phyloP scores from a whole-genome alignment of 2,797 vertebrate genomes.

The Acipenser oxyrinchus region DNA sequence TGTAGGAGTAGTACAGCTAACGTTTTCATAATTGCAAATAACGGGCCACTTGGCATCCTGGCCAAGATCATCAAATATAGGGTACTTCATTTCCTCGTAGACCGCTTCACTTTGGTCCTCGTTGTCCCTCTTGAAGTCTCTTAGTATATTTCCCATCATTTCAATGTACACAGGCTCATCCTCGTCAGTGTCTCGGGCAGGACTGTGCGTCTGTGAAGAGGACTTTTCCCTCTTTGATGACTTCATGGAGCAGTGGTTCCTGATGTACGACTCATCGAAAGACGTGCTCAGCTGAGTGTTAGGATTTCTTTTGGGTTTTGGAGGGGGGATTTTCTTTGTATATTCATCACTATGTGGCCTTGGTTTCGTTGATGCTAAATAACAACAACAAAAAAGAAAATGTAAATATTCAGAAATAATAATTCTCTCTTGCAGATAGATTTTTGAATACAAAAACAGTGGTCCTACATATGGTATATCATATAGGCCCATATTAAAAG shows the following conservation, averaged over 20 bases:
- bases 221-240: conserved; percentile 65
- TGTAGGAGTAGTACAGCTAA: conserved; percentile 85
- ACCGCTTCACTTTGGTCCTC: conserved; percentile 91
- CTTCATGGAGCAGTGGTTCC: conserved; percentile 66
- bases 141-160: conserved; percentile 86
- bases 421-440: too few relatives aligned
- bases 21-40: conserved; percentile 64
- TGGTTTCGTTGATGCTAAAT: conserved; percentile 57
- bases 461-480: neutral
- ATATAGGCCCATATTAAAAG: conserved; percentile 37
- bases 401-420: too few relatives aligned
- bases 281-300: conserved; percentile 96
- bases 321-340: conserved; percentile 88
- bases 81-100: conserved; percentile 98
- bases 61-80: conserved; percentile 82
- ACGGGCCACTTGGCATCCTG: conserved; percentile 63
- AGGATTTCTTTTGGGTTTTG: conserved; percentile 94
- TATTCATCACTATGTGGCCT: conserved; percentile 95
- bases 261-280: conserved; percentile 90
- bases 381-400: conserved; percentile 3
- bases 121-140: conserved; percentile 70
- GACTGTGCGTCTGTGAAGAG: conserved; percentile 71
- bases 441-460: too few relatives aligned
- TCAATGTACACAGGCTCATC: conserved; percentile 98
- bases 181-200: conserved; percentile 72